phyloP scores from a whole-genome alignment of 2,113 vertebrate genomes.

The Macroglossus sobrinus region DNA sequence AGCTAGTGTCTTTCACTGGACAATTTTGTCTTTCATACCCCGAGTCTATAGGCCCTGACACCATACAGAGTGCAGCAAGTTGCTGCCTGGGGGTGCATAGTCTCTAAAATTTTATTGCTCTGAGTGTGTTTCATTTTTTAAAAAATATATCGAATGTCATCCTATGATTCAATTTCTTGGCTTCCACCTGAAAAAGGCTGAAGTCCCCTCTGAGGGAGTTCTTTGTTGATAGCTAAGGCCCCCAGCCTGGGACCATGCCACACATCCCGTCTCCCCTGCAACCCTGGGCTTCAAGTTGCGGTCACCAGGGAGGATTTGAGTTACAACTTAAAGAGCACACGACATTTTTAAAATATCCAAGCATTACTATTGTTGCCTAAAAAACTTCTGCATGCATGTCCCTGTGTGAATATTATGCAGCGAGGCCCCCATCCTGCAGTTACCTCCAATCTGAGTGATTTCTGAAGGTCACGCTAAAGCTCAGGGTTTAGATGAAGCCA shows the following conservation, averaged over 20 bases:
- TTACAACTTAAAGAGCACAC: conserved; percentile 5
- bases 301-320: conserved; percentile 41
- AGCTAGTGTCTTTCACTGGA: background rate
- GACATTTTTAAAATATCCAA: conserved; percentile 38
- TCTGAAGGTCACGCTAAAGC: background rate
- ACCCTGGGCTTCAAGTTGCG: background rate
- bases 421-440: background rate
- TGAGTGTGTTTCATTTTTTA: background rate
- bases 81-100: no score
- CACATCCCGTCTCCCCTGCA: background rate
- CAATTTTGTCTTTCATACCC: background rate
- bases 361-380: background rate
- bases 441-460: background rate
- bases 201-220: conserved; percentile 28
- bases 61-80: background rate
- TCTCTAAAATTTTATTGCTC: background rate
- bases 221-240: conserved; percentile 56
- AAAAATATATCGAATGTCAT: conserved; percentile 45
- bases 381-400: background rate
- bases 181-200: background rate
- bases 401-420: background rate
- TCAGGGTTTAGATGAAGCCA: background rate
- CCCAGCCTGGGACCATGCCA: background rate
- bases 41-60: background rate
- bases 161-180: conserved; percentile 53